Conservation (phyloP, 2,113 vertebrate genomes). For the Rhineura floridana region DNA sequence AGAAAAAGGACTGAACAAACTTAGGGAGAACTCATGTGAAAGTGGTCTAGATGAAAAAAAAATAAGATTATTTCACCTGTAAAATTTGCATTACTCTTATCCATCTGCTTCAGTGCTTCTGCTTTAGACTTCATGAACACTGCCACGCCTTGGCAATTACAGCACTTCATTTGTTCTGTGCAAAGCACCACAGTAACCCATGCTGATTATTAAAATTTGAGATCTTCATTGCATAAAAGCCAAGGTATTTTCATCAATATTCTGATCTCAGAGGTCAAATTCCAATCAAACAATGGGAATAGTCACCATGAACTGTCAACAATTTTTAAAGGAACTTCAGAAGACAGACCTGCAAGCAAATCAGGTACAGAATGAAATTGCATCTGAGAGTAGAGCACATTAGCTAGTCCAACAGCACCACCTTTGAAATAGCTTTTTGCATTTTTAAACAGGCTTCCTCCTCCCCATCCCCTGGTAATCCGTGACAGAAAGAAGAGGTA, state of each 20-base stretch:
- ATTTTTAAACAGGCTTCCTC: not conserved
- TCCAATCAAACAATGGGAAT: not conserved
- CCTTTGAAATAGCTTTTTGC: conserved; percentile 27
- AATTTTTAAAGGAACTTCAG: conserved; percentile 7
- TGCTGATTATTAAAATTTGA: not conserved
- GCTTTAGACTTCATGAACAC: not conserved
- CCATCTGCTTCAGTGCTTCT: not conserved
- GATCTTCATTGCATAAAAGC: not conserved
- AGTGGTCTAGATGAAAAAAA: not conserved
- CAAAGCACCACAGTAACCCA: not conserved
- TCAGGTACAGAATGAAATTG: not conserved
- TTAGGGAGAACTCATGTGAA: not conserved
- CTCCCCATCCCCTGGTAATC: not conserved
- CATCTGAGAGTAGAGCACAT: conserved; percentile 15
- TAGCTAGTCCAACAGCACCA: conserved; percentile 13
- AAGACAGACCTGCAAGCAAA: not conserved
- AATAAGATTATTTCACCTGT: not conserved
- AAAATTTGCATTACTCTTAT: not conserved
- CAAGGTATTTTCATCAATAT: conserved; percentile 1
- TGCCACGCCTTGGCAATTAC: not conserved
- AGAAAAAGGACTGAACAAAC: no score
- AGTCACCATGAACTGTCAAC: conserved; percentile 17
- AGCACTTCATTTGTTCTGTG: not conserved
- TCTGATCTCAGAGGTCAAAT: not conserved
- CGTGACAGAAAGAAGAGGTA: not conserved